Percentiles rank a stretch among this genome's conserved stretches.
These are phyloP conservation scores for Nyctalus aviator DNA, from an alignment of 2,797 vertebrate species.

Conservation along the genomic window DNA sequence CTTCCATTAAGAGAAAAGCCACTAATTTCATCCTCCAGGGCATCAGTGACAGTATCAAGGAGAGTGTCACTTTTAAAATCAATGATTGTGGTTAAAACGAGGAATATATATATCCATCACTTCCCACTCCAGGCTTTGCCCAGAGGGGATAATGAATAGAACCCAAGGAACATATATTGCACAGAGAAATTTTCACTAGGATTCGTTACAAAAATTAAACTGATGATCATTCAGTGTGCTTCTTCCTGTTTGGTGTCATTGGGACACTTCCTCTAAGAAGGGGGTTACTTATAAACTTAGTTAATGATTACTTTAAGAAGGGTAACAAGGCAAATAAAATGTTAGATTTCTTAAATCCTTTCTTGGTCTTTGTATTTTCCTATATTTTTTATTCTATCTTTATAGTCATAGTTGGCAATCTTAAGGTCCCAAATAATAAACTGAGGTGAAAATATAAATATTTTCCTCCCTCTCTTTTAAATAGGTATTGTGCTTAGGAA, in stretches of 20 bases:
- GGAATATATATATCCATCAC: conserved; percentile 16
- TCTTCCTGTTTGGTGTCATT: conserved; percentile 60
- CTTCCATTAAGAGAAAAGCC: conserved; percentile 77
- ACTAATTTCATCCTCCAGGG: conserved; percentile 59
- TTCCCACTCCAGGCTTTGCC: conserved; percentile 59
- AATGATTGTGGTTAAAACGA: conserved; percentile 70
- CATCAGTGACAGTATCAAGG: conserved; percentile 66
- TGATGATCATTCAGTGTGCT: conserved; percentile 36
- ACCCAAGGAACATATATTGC: not conserved
- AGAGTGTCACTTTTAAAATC: conserved; percentile 76
- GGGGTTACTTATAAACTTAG: conserved; percentile 64
- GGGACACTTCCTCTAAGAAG: conserved; percentile 41
- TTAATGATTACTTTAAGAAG: conserved; percentile 55
- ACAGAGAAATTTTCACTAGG: conserved; percentile 71
- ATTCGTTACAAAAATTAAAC: conserved; percentile 75
- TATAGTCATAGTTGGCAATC: not conserved
- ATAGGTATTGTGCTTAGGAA: not conserved
- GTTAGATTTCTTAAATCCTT: conserved; percentile 66
- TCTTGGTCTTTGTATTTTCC: not conserved
- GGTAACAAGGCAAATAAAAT: not conserved
- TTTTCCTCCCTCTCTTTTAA: not conserved
- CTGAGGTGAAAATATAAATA: not conserved
- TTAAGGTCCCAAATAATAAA: not conserved
- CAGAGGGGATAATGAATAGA: conserved; percentile 81
- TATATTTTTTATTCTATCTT: conserved; percentile 25